Base-by-base conservation (phyloP, 2,888 invertebrate genomes). In the Sericinus montela region DNA sequence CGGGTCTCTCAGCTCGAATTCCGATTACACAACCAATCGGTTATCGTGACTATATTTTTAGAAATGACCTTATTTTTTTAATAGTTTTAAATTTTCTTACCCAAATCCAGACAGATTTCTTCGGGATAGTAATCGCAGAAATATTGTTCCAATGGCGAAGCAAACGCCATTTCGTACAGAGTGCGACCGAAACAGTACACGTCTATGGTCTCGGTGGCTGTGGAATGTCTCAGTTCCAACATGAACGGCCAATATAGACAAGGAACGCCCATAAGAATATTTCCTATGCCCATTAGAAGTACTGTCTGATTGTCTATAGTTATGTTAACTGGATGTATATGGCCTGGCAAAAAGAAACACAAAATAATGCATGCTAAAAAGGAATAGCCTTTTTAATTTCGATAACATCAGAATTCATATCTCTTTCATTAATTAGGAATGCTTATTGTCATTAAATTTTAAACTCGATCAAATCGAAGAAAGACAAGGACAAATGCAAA, bases 181-280 rank as follows among this genome's bases (percentile, higher is more conserved):
- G 95, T 92, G 60, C 97, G 94, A 0, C 97, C 98, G 72, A 97
- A 97, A 67, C 94, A 94, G 75, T 97, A 97, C 0, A 96, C 94
- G 74, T 98, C 97, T 1, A 97, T 82, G 0, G 92, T 89, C 73
- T 96, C 94, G 23, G 93, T 82, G 1, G 92, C 91, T 72, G 92
- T 89, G 19, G 93, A 91, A 63, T 92, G 92, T 55, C 93, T 91
- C 62, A 94, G 91, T 61, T 94, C 94, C 52, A 94, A 89, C 57
- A 95, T 90, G 63, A 92, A 93, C 28, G 94, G 93, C 38, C 96
- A 90, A 76, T 94, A 93, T 59, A 93, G 91, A 16, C 93, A 91
- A 0, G 96, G 92, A 4, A 95, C 92, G 1, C 97, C 97, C 36
- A 96, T 72, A 23, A 97, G 78, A 42, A 93, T 91, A 79, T 97